Evolutionary conservation across 2,113 vertebrate species (phyloP).

Genomic region (Meriones unguiculatus): DNA sequence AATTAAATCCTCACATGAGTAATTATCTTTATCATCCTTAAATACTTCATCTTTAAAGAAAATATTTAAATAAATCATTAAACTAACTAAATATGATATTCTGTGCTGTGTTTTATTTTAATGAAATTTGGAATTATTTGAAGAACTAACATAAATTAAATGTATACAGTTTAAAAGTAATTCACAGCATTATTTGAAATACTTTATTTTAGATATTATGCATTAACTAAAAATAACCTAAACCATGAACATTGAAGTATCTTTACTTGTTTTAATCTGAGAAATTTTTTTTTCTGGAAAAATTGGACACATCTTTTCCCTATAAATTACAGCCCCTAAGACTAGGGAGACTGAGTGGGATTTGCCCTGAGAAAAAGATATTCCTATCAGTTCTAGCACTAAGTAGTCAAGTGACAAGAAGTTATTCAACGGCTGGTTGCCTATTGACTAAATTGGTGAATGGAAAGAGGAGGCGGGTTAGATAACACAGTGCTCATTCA

Average conservation of each 20-base stretch:
- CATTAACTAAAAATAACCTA: constrained; percentile 36
- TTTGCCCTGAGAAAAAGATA: background rate
- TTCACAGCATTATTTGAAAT: constrained; percentile 39
- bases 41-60: constrained; percentile 72
- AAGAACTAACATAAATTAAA: background rate
- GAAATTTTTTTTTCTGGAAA: background rate
- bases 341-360: background rate
- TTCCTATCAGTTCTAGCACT: background rate
- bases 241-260: constrained; percentile 6
- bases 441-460: background rate
- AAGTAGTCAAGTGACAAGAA: background rate
- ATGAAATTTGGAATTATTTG: constrained; percentile 47
- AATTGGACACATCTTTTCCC: background rate
- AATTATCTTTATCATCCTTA: constrained; percentile 73
- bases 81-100: constrained; percentile 38
- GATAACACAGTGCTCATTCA: background rate
- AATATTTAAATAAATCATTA: constrained; percentile 69
- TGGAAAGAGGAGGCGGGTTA: background rate
- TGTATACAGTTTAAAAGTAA: constrained; percentile 33
- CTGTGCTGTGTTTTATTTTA: constrained; percentile 35
- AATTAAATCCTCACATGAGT: constrained; percentile 47
- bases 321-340: background rate
- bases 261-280: background rate
- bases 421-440: background rate
- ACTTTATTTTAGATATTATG: constrained; percentile 36